Evolutionary conservation across 2,113 vertebrate genomes (phyloP).

Genomic region (Petrocephalus microphthalmus): DNA sequence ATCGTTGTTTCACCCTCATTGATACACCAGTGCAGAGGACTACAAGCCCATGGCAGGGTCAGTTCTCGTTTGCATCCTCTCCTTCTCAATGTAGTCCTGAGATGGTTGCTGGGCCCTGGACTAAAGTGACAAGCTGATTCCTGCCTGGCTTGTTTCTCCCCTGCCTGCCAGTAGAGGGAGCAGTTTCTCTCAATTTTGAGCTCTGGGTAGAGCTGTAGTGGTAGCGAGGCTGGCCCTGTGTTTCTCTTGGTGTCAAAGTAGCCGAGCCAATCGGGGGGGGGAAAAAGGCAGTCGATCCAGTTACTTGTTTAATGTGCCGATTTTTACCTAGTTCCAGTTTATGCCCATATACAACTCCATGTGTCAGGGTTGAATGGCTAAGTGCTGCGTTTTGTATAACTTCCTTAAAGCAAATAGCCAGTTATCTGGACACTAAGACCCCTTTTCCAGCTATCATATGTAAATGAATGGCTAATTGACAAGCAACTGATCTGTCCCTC

Average conservation of each 20-base stretch:
- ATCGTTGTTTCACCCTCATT: background rate
- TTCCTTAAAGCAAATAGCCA: background rate
- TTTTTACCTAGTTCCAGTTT: background rate
- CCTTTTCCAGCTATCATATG: background rate
- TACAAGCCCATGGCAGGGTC: background rate
- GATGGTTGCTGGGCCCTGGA: background rate
- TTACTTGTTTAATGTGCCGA: background rate
- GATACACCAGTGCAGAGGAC: background rate
- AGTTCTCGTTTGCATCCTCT: background rate
- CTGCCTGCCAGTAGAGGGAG: conserved; percentile 37
- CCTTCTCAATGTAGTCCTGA: background rate
- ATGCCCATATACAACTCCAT: background rate
- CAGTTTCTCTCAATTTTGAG: conserved; percentile 11
- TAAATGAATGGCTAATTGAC: background rate
- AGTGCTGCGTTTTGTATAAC: background rate
- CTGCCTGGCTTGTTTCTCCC: background rate
- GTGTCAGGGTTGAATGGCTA: background rate
- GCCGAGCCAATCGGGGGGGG: background rate
- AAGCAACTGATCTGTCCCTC: background rate
- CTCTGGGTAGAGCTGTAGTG: background rate
- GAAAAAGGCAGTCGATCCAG: background rate
- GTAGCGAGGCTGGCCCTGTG: background rate
- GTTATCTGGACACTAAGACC: background rate
- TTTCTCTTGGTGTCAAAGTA: background rate
- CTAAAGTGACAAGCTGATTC: background rate